These are phyloP conservation scores for Hyphantria cunea DNA, from an alignment of 1,140 invertebrate genomes.

Conservation along the genomic window DNA sequence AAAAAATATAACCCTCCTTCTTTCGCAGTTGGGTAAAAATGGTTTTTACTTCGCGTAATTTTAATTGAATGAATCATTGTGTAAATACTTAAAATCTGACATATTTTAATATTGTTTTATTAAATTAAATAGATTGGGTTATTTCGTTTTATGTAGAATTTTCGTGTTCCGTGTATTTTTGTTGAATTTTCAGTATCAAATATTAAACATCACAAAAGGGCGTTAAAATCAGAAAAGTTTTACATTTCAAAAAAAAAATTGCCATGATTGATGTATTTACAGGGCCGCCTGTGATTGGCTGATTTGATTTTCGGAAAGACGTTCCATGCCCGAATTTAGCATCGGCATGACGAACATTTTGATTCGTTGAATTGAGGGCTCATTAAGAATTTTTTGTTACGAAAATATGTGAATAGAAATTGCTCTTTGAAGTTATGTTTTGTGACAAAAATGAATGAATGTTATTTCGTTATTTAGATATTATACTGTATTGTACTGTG, in stretches of 20 bases:
- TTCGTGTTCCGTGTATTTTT: no score
- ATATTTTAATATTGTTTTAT: no score
- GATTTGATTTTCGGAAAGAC: conserved; percentile 40
- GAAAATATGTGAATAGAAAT: conserved; percentile 30
- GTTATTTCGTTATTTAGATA: conserved; percentile 12
- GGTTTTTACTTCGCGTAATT: no score
- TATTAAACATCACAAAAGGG: no score
- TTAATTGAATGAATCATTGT: no score
- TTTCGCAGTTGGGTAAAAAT: no score
- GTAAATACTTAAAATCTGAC: no score
- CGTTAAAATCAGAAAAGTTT: no score
- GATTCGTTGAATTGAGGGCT: conserved; percentile 33
- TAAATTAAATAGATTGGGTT: no score
- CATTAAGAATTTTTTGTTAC: conserved; percentile 34
- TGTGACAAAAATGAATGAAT: conserved; percentile 11
- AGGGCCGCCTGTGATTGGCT: conserved; percentile 38
- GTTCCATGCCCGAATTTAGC: conserved; percentile 36
- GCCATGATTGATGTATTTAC: conserved; percentile 46
- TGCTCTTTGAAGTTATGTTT: conserved; percentile 18
- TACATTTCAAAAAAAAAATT: conserved; percentile 9
- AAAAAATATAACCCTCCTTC: no score
- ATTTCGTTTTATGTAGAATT: no score
- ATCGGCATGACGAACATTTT: conserved; percentile 31
- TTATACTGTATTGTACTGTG: conserved; percentile 1
- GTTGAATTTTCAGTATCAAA: no score